A percentile compares a stretch with the other conserved stretches of the same genome.
Conservation (phyloP, 2,797 vertebrate species). For the Centropyge bicolor region DNA sequence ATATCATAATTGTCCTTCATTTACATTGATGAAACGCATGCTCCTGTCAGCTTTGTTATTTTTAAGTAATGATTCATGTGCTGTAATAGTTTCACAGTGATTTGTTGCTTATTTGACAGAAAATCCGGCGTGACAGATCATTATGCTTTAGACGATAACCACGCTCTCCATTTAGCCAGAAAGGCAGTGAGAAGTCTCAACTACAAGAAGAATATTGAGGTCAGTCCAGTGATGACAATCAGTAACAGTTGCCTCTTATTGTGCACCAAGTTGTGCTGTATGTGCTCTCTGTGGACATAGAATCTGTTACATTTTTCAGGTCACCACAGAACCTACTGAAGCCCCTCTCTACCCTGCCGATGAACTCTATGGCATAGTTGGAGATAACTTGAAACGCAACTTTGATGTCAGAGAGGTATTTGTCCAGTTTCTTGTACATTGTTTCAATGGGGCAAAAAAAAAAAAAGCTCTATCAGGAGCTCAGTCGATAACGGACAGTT, state of each 20-base stretch:
- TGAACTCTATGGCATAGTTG: constrained; percentile 97
- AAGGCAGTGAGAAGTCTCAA: constrained; percentile 94
- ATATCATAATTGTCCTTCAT: neutral
- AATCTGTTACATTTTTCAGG: constrained; percentile 77
- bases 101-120: constrained; percentile 77
- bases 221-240: constrained; percentile 73
- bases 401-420: constrained; percentile 96
- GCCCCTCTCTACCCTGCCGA: constrained; percentile 93
- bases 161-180: constrained; percentile 95
- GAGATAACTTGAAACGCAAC: constrained; percentile 93
- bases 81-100: constrained; percentile 3
- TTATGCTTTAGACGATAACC: constrained; percentile 94
- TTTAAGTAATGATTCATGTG: neutral
- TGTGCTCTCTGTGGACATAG: neutral
- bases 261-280: neutral
- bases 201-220: constrained; percentile 93
- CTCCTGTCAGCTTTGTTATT: neutral
- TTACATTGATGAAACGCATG: neutral
- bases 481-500: constrained; percentile 36
- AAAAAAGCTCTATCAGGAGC: constrained; percentile 20
- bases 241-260: neutral
- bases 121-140: constrained; percentile 97
- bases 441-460: neutral
- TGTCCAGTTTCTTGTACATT: constrained; percentile 6
- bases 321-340: constrained; percentile 90